Evolutionary conservation across 2,113 vertebrate genomes (phyloP).

Genomic region (Pogona vitticeps): DNA sequence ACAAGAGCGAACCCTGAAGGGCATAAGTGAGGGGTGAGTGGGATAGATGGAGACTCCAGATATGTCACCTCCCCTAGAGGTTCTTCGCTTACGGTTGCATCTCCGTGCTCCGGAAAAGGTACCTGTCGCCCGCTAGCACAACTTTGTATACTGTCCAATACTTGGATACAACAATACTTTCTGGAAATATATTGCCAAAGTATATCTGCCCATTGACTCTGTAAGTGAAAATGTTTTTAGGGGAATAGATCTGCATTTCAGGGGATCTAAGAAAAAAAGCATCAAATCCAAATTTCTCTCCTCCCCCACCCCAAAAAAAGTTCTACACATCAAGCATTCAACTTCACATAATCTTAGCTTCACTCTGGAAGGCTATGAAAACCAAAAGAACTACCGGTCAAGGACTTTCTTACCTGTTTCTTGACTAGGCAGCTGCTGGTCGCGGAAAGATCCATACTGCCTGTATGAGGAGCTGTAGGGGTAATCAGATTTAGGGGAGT

Average conservation of each 20-base stretch:
- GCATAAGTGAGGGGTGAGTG: neutral
- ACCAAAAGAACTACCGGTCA: neutral
- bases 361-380: neutral
- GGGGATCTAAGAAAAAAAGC: neutral
- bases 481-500: slow-evolving; percentile 93
- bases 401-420: slow-evolving; percentile 83
- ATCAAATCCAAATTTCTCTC: too few species aligned
- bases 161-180: neutral
- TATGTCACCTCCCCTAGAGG: neutral
- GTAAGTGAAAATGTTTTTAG: too few species aligned
- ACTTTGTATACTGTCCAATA: neutral
- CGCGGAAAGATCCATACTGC: slow-evolving; percentile 92
- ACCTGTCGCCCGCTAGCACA: neutral
- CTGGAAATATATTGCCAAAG: neutral
- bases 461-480: slow-evolving; percentile 90
- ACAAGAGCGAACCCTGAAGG: neutral
- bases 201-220: neutral
- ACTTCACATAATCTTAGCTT: too few species aligned
- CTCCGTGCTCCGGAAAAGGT: neutral
- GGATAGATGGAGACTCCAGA: rapidly evolving
- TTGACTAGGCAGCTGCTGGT: slow-evolving; percentile 88
- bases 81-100: neutral
- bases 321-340: neutral
- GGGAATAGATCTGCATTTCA: neutral
- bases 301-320: neutral